These are phyloP conservation scores for Thunnus thynnus DNA, from an alignment of 2,113 vertebrate genomes.

Conservation along the genomic window DNA sequence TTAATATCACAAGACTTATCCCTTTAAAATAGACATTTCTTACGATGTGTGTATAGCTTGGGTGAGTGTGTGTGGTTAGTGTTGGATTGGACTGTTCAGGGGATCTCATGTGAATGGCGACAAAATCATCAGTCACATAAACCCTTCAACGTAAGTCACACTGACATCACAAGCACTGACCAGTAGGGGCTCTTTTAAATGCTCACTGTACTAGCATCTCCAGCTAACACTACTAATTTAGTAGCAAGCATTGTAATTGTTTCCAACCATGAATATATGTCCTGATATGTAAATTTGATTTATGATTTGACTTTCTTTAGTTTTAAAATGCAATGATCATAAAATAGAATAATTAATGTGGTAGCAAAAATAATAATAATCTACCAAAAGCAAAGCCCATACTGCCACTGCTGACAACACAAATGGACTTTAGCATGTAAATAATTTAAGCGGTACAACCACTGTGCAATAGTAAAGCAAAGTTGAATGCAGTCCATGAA, in stretches of 20 bases:
- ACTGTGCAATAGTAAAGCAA: not conserved
- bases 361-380: not conserved
- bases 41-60: not conserved
- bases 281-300: not conserved
- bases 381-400: not conserved
- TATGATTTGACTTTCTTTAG: not conserved
- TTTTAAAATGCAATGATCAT: not conserved
- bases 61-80: not conserved
- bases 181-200: conserved; percentile 31
- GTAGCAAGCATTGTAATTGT: not conserved
- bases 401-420: not conserved
- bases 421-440: not conserved
- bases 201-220: not conserved
- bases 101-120: conserved; percentile 2
- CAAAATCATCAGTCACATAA: conserved; percentile 15
- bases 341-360: not conserved
- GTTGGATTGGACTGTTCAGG: not conserved
- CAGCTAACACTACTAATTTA: conserved; percentile 9
- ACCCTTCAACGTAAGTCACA: conserved; percentile 27
- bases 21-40: not conserved
- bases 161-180: conserved; percentile 15
- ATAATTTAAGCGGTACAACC: not conserved
- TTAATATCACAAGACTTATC: not conserved
- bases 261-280: not conserved
- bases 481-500: not conserved